Conservation (phyloP, 2,797 vertebrate genomes). For the Peromyscus aztecus region DNA sequence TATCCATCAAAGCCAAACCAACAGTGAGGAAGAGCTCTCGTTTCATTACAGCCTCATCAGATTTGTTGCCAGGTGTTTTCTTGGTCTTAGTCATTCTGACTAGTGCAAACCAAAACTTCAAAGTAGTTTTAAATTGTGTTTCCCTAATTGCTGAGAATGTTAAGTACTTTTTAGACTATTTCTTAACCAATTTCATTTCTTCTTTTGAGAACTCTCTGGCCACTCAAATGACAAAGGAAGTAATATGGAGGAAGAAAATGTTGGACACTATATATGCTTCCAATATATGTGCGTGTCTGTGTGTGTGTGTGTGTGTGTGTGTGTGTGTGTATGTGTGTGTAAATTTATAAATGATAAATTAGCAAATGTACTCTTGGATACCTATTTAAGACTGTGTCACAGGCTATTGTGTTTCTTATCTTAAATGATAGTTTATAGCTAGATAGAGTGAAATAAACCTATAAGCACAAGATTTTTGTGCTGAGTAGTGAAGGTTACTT, state of each 20-base stretch:
- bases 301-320: too few species aligned
- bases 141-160: not conserved
- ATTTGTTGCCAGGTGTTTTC: not conserved
- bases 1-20: not conserved
- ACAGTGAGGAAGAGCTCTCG: not conserved
- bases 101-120: not conserved
- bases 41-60: too few species aligned
- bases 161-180: not conserved
- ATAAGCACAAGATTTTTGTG: not conserved
- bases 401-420: not conserved
- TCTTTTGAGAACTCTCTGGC: not conserved
- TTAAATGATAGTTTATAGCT: not conserved
- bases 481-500: not conserved
- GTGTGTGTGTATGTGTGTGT: not conserved
- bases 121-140: not conserved
- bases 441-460: not conserved
- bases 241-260: not conserved
- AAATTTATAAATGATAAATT: not conserved
- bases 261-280: too few species aligned
- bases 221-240: not conserved
- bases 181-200: not conserved
- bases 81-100: not conserved
- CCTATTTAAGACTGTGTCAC: not conserved
- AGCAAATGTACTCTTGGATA: not conserved
- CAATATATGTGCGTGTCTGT: too few species aligned